Conservation (phyloP, 2,113 vertebrate species). For the Sula dactylatra region DNA sequence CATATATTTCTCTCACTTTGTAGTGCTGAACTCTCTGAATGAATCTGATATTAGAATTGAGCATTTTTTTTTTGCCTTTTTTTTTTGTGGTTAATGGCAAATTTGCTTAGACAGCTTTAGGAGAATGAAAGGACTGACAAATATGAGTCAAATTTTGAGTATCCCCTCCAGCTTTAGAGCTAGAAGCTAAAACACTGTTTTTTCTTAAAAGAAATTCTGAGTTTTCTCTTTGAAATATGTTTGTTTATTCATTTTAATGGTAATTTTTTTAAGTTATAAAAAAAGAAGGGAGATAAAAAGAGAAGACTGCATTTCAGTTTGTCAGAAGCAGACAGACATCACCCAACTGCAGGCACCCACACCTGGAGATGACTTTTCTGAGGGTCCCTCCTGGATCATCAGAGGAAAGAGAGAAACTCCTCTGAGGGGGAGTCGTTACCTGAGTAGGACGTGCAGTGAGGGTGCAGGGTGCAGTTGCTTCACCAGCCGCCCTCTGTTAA, state of each 20-base stretch:
- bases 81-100: neutral
- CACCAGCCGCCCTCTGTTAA: neutral
- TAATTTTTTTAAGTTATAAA: neutral
- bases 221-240: neutral
- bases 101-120: neutral
- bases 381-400: neutral
- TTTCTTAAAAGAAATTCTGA: neutral
- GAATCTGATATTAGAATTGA: neutral
- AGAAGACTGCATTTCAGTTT: neutral
- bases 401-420: neutral
- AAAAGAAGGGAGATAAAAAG: neutral
- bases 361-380: neutral
- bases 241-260: neutral
- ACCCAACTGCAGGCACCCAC: neutral
- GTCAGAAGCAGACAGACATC: neutral
- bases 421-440: neutral
- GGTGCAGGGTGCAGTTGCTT: neutral
- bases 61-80: neutral
- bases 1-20: neutral
- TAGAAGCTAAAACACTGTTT: neutral
- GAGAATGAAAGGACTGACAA: neutral
- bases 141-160: neutral
- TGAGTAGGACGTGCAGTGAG: neutral
- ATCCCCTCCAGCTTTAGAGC: neutral
- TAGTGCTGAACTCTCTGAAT: neutral